A percentile compares a stretch with the other conserved stretches of the same genome.
These are phyloP conservation scores for Poecilia velifera DNA, from an alignment of 2,797 vertebrate genomes.

Conservation along the genomic window DNA sequence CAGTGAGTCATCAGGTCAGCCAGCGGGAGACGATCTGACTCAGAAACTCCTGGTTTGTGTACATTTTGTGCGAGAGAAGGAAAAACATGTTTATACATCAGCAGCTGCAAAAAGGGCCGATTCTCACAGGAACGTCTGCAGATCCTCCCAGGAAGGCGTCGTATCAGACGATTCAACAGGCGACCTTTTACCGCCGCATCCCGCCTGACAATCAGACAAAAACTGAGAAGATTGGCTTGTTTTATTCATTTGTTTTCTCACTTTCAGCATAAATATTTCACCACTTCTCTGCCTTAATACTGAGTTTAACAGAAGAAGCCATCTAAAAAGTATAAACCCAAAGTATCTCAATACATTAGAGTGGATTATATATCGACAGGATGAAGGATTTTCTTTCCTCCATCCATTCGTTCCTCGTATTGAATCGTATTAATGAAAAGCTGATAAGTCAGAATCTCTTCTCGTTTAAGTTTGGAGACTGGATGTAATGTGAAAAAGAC, in stretches of 20 bases:
- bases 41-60: slow-evolving; percentile 2
- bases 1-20: not conserved
- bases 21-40: not conserved
- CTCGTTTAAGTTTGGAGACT: no score
- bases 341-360: not conserved
- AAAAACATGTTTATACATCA: slow-evolving; percentile 3
- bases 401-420: no score
- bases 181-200: not conserved
- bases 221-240: not conserved
- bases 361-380: no score
- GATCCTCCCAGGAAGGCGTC: not conserved
- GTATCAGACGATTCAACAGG: not conserved
- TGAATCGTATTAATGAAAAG: no score
- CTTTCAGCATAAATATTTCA: not conserved
- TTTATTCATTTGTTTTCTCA: not conserved
- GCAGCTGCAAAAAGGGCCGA: not conserved
- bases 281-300: not conserved
- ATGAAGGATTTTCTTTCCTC: no score
- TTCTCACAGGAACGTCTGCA: not conserved
- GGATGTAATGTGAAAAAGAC: no score
- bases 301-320: not conserved
- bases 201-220: not conserved
- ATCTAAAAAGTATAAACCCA: not conserved
- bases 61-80: not conserved
- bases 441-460: no score